Conservation (phyloP, 2,113 vertebrate genomes). For the Galbula dea region DNA sequence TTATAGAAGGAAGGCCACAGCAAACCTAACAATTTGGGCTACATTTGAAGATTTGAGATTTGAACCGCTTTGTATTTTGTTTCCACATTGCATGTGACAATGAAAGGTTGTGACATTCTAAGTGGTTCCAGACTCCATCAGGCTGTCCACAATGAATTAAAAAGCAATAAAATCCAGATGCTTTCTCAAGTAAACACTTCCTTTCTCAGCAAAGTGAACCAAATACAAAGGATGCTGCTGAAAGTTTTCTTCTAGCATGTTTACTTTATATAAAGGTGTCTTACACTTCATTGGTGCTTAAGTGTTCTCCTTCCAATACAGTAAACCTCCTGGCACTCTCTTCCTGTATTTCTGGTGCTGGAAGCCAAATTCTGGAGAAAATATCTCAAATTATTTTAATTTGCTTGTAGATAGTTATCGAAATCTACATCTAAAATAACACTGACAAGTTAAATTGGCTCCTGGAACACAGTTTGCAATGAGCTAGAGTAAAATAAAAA, state of each 20-base stretch:
- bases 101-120: conserved; percentile 38
- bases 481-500: background rate
- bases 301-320: background rate
- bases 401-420: conserved; percentile 14
- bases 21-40: background rate
- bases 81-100: conserved; percentile 49
- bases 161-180: conserved; percentile 57
- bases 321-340: background rate
- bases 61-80: background rate
- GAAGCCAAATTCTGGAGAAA: conserved; percentile 3
- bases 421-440: background rate
- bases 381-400: background rate
- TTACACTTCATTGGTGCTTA: background rate
- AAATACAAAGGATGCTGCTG: background rate
- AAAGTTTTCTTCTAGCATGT: background rate
- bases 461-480: background rate
- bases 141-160: conserved; percentile 31
- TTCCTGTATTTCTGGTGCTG: background rate
- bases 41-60: background rate
- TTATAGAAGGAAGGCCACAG: background rate
- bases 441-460: background rate
- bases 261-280: background rate
- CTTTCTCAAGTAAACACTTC: conserved; percentile 43
- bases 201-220: background rate
- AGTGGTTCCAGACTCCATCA: conserved; percentile 53